Evolutionary conservation across 2,113 vertebrate species (phyloP), one percentile per base, ranked within the genome.

Genomic region (Thunnus maccoyii): DNA sequence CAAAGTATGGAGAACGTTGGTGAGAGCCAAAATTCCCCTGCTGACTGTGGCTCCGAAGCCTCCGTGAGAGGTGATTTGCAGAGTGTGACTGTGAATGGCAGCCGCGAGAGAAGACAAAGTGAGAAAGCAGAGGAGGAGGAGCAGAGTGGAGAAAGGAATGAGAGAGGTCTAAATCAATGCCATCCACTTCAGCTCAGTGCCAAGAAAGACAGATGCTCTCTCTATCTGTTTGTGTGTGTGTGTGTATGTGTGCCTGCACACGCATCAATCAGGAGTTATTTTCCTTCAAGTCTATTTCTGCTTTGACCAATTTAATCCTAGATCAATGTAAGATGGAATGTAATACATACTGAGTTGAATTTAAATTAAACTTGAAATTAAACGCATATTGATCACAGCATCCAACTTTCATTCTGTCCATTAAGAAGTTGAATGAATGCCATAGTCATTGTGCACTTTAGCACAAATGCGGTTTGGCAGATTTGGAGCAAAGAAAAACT

Each of bases 181-280:
- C 79, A 87, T 91, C 89, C 81, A 89, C 85, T 84, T 75, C 84
- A 88, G 72, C 77, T 83, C 65, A 18, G 75, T 86, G 90, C 90
- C 88, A 89, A 76, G 84, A 85, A 85, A 93, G 88, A 92, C 87
- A 90, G 91, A 93, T 90, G 91, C 90, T 91, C 76, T 68, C 75
- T 88, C 78, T 82, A 60, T 84, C 73, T 80, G 67, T 17, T 55
- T 58, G 57, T 83, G 60, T 61, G 80, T 41, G 83, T 18, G 73
- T 36, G 52, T 54, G 30, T 54, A 70, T 46, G 83, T 18, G 73
- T 46, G 52, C 48, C 16, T 44, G 47, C 56, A 20, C 85, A 82
- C 56, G 48, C 69, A 78, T 85, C 90, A 81, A 73, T 90, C 91
- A 82, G 56, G 17, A 81, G 73, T 66, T 78, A 72, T 85, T 86